phyloP scores from a whole-genome alignment of 2,888 invertebrate species.

The Pinctada fucata region DNA sequence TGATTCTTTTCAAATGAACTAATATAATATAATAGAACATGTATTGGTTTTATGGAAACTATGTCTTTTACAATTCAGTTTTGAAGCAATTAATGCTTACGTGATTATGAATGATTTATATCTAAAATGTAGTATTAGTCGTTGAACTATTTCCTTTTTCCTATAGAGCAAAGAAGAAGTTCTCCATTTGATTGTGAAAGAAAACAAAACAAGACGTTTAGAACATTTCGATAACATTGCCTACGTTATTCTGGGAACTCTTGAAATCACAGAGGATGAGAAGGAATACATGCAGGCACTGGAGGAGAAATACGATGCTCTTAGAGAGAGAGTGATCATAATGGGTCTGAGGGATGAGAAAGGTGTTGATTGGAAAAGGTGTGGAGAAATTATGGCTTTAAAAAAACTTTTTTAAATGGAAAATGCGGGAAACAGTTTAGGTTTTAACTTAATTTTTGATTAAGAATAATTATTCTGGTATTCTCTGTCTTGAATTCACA shows the following conservation, averaged over 20 bases:
- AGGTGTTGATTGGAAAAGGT: slow-evolving; percentile 68
- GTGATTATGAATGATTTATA: too few species aligned
- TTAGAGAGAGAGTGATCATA: slow-evolving; percentile 66
- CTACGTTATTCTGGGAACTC: slow-evolving; percentile 64
- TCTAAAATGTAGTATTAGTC: too few species aligned
- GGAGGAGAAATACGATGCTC: slow-evolving; percentile 69
- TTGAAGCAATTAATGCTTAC: too few species aligned
- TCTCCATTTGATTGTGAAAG: slow-evolving; percentile 30
- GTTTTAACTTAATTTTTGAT: too few species aligned
- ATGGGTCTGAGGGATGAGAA: slow-evolving; percentile 63
- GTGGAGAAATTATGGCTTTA: background rate
- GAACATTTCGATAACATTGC: slow-evolving; percentile 68
- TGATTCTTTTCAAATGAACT: too few species aligned
- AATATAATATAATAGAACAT: too few species aligned
- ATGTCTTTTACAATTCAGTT: too few species aligned
- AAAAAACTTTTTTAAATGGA: background rate
- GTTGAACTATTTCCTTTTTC: too few species aligned
- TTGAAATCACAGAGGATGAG: slow-evolving; percentile 60
- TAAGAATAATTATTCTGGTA: too few species aligned
- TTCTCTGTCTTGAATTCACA: too few species aligned
- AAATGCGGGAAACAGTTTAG: background rate
- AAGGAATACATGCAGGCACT: slow-evolving; percentile 62
- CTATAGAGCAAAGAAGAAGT: slow-evolving; percentile 16
- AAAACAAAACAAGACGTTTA: slow-evolving; percentile 50
- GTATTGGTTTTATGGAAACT: too few species aligned